phyloP scores from a whole-genome alignment of 23 tunicate species.

The Oikopleura dioica region DNA sequence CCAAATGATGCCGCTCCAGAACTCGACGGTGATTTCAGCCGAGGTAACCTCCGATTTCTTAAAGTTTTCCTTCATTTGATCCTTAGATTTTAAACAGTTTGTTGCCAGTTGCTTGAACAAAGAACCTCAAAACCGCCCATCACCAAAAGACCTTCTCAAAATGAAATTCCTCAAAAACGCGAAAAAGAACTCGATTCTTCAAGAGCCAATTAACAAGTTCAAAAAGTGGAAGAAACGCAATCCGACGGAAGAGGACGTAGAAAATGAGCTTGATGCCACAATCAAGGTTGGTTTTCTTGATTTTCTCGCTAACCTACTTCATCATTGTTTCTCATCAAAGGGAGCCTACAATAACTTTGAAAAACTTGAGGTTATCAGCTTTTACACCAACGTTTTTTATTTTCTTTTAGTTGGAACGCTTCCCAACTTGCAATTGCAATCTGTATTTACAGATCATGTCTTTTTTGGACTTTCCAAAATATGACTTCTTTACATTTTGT shows the following conservation, averaged over 20 bases:
- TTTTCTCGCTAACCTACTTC: too few species aligned
- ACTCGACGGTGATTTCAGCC: constrained; percentile 46
- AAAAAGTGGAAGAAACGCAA: constrained; percentile 18
- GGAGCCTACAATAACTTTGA: too few species aligned
- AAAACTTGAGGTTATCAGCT: too few species aligned
- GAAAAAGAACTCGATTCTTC: constrained; percentile 49
- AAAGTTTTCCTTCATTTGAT: neutral
- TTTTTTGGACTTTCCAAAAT: too few species aligned
- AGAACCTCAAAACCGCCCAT: constrained; percentile 72
- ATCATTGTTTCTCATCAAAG: too few species aligned
- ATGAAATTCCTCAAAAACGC: constrained; percentile 84
- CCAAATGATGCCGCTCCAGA: constrained; percentile 83
- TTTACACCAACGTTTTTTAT: too few species aligned
- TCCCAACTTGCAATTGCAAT: too few species aligned
- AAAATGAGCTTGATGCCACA: neutral
- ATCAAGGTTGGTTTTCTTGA: neutral
- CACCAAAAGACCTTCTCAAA: constrained; percentile 62
- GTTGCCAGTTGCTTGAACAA: constrained; percentile 80
- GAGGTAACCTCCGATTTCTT: neutral
- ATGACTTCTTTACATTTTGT: too few species aligned
- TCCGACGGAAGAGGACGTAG: neutral
- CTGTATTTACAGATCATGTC: too few species aligned
- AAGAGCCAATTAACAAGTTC: constrained; percentile 48
- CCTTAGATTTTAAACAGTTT: constrained; percentile 44
- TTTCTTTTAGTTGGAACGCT: too few species aligned